Percentiles rank a stretch among this genome's conserved stretches.
phyloP scores from a whole-genome alignment of 2,113 vertebrate genomes.

The Pleuronectes platessa region DNA sequence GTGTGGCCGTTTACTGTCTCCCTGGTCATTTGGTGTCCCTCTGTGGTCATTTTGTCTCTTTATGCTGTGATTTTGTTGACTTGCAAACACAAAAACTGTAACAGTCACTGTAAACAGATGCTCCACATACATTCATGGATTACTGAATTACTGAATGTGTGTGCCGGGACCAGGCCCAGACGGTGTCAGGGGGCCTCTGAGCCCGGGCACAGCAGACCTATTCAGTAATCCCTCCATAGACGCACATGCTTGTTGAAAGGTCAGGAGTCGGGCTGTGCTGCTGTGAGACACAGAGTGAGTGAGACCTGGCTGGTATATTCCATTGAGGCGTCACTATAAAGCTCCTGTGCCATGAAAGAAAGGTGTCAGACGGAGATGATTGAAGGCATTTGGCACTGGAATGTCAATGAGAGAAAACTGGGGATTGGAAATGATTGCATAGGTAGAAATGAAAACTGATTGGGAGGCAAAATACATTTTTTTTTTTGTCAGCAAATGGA shows the following conservation, averaged over 20 bases:
- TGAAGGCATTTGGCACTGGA: slow-evolving; percentile 44
- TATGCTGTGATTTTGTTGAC: background rate
- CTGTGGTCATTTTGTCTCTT: background rate
- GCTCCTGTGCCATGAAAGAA: slow-evolving; percentile 45
- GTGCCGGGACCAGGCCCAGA: background rate
- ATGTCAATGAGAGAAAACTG: slow-evolving; percentile 49
- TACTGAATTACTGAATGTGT: background rate
- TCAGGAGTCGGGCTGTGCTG: slow-evolving; percentile 18
- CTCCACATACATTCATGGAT: background rate
- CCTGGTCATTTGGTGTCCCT: background rate
- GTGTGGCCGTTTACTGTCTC: background rate
- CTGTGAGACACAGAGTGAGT: slow-evolving; percentile 8
- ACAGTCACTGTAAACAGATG: background rate
- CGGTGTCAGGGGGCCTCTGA: background rate
- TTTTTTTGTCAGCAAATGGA: slow-evolving; percentile 64
- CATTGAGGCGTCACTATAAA: slow-evolving; percentile 49
- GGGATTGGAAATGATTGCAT: slow-evolving; percentile 61
- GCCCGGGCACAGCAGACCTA: background rate
- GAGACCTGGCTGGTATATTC: slow-evolving; percentile 17
- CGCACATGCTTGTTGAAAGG: slow-evolving; percentile 54
- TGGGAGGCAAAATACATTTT: slow-evolving; percentile 61
- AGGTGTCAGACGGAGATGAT: slow-evolving; percentile 53
- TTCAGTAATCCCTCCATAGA: slow-evolving; percentile 27
- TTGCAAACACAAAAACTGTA: background rate
- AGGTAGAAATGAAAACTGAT: slow-evolving; percentile 66